Evolutionary conservation across 2,113 vertebrate genomes (phyloP).

Genomic region (Zingel zingel): DNA sequence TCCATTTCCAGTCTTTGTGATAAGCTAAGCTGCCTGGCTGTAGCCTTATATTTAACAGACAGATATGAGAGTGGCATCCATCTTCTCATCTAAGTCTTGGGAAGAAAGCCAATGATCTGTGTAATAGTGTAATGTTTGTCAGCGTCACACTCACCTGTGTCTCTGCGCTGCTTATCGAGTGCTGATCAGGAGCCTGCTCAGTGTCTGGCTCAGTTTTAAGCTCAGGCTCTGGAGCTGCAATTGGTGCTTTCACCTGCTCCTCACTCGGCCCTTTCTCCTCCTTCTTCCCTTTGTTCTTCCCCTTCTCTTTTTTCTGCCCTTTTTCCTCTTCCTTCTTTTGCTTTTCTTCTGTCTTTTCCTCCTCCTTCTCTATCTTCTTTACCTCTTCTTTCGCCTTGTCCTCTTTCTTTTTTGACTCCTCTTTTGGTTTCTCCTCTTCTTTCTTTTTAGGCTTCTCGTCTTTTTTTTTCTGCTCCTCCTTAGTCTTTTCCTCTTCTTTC

Average conservation of each 20-base stretch:
- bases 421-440: conserved; percentile 49
- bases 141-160: conserved; percentile 87
- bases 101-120: background rate
- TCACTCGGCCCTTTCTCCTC: conserved; percentile 40
- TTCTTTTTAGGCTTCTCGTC: conserved; percentile 37
- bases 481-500: conserved; percentile 60
- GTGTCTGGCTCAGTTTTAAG: conserved; percentile 89
- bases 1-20: background rate
- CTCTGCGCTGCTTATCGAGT: conserved; percentile 92
- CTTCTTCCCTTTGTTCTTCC: conserved; percentile 64
- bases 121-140: background rate
- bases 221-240: conserved; percentile 93
- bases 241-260: conserved; percentile 89
- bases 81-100: background rate
- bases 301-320: conserved; percentile 54
- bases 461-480: conserved; percentile 51
- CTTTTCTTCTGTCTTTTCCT: conserved; percentile 73
- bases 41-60: background rate
- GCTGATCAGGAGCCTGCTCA: conserved; percentile 87
- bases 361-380: conserved; percentile 50
- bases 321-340: conserved; percentile 34
- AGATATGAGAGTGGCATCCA: background rate
- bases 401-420: conserved; percentile 38
- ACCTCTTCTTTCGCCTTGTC: conserved; percentile 42
- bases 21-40: background rate